These are phyloP conservation scores for Phylloscopus trochilus DNA, from an alignment of 2,113 vertebrate genomes.

Conservation along the genomic window DNA sequence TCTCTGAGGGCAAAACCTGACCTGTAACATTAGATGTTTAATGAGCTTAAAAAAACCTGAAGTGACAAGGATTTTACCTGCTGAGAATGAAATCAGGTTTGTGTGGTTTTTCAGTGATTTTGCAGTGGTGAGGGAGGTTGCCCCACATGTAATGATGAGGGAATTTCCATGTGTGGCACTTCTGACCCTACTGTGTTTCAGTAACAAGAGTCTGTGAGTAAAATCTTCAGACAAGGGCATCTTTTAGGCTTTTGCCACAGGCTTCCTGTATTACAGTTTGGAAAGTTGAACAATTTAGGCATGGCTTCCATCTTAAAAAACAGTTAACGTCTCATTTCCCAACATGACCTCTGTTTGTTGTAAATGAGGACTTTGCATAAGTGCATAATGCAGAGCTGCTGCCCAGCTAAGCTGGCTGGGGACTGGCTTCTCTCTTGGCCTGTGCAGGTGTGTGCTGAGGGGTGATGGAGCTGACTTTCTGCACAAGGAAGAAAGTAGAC, in stretches of 20 bases:
- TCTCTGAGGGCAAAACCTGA: not conserved
- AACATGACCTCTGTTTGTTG: not conserved
- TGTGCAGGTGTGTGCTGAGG: not conserved
- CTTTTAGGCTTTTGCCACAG: not conserved
- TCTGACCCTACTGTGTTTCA: not conserved
- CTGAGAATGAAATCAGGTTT: not conserved
- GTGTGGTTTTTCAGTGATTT: not conserved
- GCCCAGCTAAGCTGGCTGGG: not conserved
- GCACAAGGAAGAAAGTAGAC: not conserved
- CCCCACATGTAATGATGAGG: not conserved
- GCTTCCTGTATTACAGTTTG: not conserved
- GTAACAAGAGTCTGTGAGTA: not conserved
- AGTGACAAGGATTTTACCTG: not conserved
- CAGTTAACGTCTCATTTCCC: not conserved
- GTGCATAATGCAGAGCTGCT: not conserved
- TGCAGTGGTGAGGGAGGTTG: not conserved
- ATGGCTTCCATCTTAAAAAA: not conserved
- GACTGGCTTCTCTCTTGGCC: not conserved
- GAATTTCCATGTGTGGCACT: not conserved
- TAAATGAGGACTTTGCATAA: not conserved
- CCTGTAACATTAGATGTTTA: not conserved
- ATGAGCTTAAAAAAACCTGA: not conserved
- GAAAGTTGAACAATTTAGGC: not conserved
- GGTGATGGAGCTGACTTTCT: not conserved
- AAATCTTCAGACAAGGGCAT: not conserved